Percentiles rank a stretch among this genome's conserved stretches.
Evolutionary conservation across 1,140 invertebrate genomes (phyloP).

Genomic region (Condylostylus longicornis): DNA sequence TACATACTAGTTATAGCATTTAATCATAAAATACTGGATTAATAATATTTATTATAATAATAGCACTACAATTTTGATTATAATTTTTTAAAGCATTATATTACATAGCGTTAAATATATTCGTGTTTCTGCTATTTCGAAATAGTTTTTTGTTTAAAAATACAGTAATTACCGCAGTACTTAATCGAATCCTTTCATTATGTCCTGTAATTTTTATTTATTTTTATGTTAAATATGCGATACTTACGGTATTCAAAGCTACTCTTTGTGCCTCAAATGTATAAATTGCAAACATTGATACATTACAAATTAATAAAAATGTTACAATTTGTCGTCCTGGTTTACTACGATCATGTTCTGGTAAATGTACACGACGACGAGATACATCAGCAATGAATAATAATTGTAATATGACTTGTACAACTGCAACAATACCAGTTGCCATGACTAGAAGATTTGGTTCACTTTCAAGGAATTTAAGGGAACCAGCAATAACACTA

Average conservation of each 20-base stretch:
- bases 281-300: conserved; percentile 89
- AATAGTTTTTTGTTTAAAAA: no score
- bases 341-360: conserved; percentile 82
- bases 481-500: conserved; percentile 76
- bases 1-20: no score
- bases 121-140: no score
- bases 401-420: conserved; percentile 78
- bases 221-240: background rate
- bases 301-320: conserved; percentile 85
- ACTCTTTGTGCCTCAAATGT: conserved; percentile 93
- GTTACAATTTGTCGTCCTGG: conserved; percentile 90
- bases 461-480: conserved; percentile 67
- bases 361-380: conserved; percentile 72
- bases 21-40: no score
- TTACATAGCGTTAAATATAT: no score
- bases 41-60: no score
- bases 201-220: no score
- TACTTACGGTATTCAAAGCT: conserved; percentile 65
- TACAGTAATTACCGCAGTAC: no score
- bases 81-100: no score
- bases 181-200: no score
- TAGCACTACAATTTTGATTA: no score
- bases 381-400: conserved; percentile 91
- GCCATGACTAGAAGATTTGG: conserved; percentile 80
- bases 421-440: conserved; percentile 68